These are phyloP conservation scores for Helicorthomorpha holstii DNA, from an alignment of 1,140 invertebrate species.

Conservation along the genomic window DNA sequence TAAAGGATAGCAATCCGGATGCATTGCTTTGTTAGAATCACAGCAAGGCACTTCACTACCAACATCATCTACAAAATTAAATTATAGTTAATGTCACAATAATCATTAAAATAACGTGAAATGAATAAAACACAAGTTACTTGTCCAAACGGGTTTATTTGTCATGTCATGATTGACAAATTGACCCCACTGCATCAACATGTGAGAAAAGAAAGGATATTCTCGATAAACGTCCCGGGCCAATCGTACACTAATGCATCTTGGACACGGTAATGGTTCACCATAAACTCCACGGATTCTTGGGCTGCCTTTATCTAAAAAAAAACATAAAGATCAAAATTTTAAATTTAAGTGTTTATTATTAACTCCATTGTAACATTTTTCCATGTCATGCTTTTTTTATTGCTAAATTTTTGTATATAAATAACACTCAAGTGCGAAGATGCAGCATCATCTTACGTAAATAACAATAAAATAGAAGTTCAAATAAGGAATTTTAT, in stretches of 20 bases:
- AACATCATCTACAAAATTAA: background rate
- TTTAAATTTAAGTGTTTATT: no score
- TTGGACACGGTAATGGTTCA: background rate
- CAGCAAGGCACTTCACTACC: background rate
- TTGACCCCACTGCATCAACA: conserved; percentile 67
- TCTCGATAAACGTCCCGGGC: conserved; percentile 2
- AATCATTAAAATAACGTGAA: background rate
- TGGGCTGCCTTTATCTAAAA: conserved; percentile 2
- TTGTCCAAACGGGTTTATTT: conserved; percentile 4
- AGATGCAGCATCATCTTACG: no score
- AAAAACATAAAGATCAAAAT: no score
- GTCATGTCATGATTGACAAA: conserved; percentile 76
- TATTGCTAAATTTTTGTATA: no score
- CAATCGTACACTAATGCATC: conserved; percentile 1
- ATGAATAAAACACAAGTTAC: background rate
- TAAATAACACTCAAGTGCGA: no score
- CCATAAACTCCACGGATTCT: background rate
- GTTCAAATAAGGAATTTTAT: no score
- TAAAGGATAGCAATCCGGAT: conserved; percentile 32
- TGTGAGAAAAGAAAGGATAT: conserved; percentile 4
- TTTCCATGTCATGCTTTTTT: no score
- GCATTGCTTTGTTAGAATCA: no score
- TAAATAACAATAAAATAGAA: no score
- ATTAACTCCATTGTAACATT: no score
- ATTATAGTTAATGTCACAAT: background rate